These are phyloP conservation scores for Rhyacichthys aspro DNA, from an alignment of 2,797 vertebrate species.

Conservation along the genomic window DNA sequence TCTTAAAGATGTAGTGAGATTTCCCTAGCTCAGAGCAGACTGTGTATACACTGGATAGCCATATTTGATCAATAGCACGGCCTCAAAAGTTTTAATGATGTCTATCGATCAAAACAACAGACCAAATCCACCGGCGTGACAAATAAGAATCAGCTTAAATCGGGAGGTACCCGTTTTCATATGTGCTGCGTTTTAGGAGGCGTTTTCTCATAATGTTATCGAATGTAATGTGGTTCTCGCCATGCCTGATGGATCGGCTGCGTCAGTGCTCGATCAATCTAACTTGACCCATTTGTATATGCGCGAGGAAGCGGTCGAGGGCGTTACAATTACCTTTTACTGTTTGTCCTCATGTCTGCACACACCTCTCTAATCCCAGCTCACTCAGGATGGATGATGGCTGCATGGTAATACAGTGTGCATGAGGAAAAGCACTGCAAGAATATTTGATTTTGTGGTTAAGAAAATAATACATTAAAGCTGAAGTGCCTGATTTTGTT, in stretches of 20 bases:
- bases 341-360: neutral
- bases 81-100: conserved; percentile 12
- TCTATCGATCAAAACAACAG: neutral
- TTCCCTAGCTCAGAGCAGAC: conserved; percentile 19
- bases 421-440: neutral
- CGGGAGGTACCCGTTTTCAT: neutral
- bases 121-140: neutral
- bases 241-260: conserved; percentile 4
- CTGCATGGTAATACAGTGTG: neutral
- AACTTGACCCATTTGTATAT: conserved; percentile 1
- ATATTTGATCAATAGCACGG: conserved; percentile 32
- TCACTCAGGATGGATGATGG: conserved; percentile 2
- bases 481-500: too few species aligned
- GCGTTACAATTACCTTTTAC: neutral
- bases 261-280: neutral
- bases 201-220: neutral
- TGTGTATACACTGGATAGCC: neutral
- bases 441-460: neutral
- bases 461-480: too few species aligned
- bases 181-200: neutral
- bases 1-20: conserved; percentile 45
- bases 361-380: neutral
- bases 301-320: neutral
- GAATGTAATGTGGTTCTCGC: conserved; percentile 3
- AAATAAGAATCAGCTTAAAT: neutral